phyloP scores from a whole-genome alignment of 2,113 vertebrate genomes.

The Passerina amoena region DNA sequence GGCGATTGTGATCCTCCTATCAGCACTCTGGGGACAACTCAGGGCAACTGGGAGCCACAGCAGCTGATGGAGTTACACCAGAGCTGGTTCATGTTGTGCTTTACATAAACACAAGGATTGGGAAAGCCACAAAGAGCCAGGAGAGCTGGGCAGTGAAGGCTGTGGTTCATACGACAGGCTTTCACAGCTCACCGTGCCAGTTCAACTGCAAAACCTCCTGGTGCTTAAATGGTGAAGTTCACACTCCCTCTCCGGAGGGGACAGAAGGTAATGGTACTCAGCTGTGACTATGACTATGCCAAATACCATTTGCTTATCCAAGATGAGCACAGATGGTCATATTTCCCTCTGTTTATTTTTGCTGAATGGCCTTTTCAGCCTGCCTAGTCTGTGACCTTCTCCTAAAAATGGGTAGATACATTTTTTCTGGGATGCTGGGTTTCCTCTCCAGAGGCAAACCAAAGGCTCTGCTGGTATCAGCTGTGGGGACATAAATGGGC shows the following conservation, averaged over 20 bases:
- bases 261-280: conserved; percentile 57
- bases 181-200: neutral
- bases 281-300: conserved; percentile 52
- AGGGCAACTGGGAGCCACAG: neutral
- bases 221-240: conserved; percentile 64
- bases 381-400: conserved; percentile 62
- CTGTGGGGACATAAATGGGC: neutral
- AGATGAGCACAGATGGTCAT: conserved; percentile 63
- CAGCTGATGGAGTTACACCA: neutral
- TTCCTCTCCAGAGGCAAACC: neutral
- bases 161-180: neutral
- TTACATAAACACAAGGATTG: neutral
- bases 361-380: conserved; percentile 62
- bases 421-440: neutral
- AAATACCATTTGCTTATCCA: conserved; percentile 40
- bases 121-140: neutral
- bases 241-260: conserved; percentile 32
- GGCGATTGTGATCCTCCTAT: neutral
- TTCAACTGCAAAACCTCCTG: conserved; percentile 25
- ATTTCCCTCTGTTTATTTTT: conserved; percentile 62
- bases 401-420: neutral
- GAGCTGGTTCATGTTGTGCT: neutral
- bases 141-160: neutral
- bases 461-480: neutral
- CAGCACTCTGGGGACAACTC: neutral